A percentile compares a stretch with the other conserved stretches of the same genome.
Evolutionary conservation across 1,140 invertebrate genomes (phyloP).

Genomic region (Stenopsyche tienmushanensis): DNA sequence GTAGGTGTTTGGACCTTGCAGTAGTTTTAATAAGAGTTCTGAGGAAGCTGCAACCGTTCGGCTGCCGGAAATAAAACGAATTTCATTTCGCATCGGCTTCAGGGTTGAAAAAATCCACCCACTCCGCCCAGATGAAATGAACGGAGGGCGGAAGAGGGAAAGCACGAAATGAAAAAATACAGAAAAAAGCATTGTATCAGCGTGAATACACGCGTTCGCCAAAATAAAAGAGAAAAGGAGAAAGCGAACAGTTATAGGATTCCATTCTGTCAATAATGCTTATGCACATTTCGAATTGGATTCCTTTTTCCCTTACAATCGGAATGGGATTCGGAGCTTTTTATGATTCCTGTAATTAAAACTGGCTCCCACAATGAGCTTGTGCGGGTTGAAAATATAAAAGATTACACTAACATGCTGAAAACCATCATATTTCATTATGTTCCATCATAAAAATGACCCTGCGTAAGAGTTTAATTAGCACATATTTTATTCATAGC

Average conservation of each 20-base stretch:
- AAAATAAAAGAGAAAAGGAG: not conserved
- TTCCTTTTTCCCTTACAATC: no score
- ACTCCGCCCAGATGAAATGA: not conserved
- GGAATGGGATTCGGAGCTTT: no score
- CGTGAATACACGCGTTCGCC: slow-evolving; percentile 9
- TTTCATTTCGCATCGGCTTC: slow-evolving; percentile 28
- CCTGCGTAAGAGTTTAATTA: no score
- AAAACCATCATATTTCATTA: no score
- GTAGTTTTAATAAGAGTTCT: slow-evolving; percentile 31
- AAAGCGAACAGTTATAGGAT: slow-evolving; percentile 1
- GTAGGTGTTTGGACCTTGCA: slow-evolving; percentile 3
- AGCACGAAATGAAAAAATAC: slow-evolving; percentile 20
- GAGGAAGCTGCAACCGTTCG: slow-evolving; percentile 8
- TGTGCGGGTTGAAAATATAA: no score
- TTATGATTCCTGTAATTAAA: no score
- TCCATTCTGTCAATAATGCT: slow-evolving; percentile 4
- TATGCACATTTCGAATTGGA: slow-evolving; percentile 5
- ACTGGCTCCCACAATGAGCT: no score
- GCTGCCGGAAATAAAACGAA: slow-evolving; percentile 28
- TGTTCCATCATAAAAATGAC: no score
- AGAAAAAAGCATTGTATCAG: slow-evolving; percentile 26
- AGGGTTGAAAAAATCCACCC: slow-evolving; percentile 15
- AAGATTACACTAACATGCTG: no score
- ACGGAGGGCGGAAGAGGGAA: not conserved
- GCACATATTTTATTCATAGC: no score